Evolutionary conservation across 2,888 invertebrate species (phyloP), one percentile per base, ranked within the genome.

Genomic region (Gasteruption jaculator): DNA sequence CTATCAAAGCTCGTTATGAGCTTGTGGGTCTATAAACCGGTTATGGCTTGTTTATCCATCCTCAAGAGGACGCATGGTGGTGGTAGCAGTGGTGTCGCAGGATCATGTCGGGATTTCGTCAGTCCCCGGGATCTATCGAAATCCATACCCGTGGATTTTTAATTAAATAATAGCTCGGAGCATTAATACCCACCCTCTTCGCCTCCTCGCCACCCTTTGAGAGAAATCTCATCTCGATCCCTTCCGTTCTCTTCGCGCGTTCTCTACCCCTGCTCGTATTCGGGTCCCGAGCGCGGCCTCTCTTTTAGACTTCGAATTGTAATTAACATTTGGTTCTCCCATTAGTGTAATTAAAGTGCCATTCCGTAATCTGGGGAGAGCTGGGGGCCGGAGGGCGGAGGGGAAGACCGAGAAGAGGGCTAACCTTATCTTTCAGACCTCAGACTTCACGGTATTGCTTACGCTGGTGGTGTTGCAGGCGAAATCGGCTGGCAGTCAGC

Each of bases 271-370:
- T 50, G 53, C 33, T 33, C 27, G 39, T 32, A 41, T 50, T 53
- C 50, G 41, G 36, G 42, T 46, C 34, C 52, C 46, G 68, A 68
- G 66, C 65, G 68, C 68, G 62, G 66, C 71, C 73, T 74, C 75
- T 76, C 75, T 75, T 74, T 75, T 74, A 72, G 76, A 75, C 77
- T 79, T 79, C 79, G 79, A 76, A 78, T 79, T 74, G 79, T 81
- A 82, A 82, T 82, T 82, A 82, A 81, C 81, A 80, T 80, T 80
- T 78, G 78, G 76, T 77, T 76, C 76, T 76, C 76, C 82, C 82
- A 83, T 83, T 83, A 83, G 80, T 79, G 77, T 82, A 82, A 83
- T 83, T 82, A 82, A 82, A 81, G 77, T 77, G 77, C 77, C 79
- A 75, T 79, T 79, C 76, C 75, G 74, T 76, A 76, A 76, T 76